Base-by-base conservation (phyloP, 2,113 vertebrate species). In the Carettochelys insculpta region DNA sequence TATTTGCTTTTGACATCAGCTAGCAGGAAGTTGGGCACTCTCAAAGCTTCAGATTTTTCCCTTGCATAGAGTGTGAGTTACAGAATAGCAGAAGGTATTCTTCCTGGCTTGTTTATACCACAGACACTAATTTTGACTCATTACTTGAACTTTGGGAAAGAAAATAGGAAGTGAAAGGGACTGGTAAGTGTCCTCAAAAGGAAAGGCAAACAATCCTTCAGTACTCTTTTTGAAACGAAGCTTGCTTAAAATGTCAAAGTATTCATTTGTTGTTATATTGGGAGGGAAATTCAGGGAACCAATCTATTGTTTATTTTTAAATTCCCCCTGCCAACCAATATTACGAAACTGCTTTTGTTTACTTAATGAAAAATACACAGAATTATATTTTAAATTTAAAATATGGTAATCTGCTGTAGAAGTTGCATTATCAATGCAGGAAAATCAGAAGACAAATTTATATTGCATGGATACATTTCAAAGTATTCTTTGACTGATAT, bases 391-490 rank as follows among this genome's bases (percentile, higher is more conserved):
- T 86, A 83, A 12, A 54, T 1, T 8, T 13, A 50, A 83, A 47
- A 19, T 27, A 9, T 0, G 6, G 45, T 85, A 58, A 47, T 45
- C 11, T 85, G 31, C 19, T 50, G 3, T 38, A 53, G 47, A 17
- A 43, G 24, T 27, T 4, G 0, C 1, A 1, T 3, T 38, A 20
- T 45, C 29, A 29, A 25, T 51, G 29, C 6, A 83, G 22, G 56
- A 65, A 85, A 83, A 78, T 7, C 9, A 38, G 27, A 68, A 85
- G 43, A 9, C 27, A 1, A 80, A 12, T 9, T 11, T 56, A 48
- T 58, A 82, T 22, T 76, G 1, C 1, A 0, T 5, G 6, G 77
- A 0, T 0, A 0, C 43, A 3, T 27, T 92, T 47, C 91, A 47
- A 47, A n/a, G 31, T 54, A 9, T 54, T 71, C 4, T 3, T 65